These are phyloP conservation scores for Eustalomyia histrio DNA, from an alignment of 2,888 invertebrate species.

Conservation along the genomic window DNA sequence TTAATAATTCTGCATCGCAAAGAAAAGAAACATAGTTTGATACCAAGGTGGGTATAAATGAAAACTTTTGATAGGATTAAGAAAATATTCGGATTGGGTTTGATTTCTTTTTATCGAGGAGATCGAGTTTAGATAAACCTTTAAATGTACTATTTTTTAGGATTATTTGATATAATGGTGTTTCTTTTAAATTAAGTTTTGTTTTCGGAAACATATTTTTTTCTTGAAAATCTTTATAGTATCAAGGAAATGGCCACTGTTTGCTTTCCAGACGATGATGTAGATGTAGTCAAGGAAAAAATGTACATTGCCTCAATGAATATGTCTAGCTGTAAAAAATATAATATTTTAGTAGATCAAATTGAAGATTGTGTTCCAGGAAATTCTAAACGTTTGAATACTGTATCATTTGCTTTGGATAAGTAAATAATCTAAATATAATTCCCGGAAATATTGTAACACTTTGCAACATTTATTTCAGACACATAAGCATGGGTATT, in stretches of 20 bases:
- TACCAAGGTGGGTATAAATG: constrained; percentile 66
- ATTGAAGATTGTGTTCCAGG: constrained; percentile 70
- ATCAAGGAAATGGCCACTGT: constrained; percentile 68
- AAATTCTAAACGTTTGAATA: constrained; percentile 66
- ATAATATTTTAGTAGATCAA: constrained; percentile 80
- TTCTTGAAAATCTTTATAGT: constrained; percentile 41
- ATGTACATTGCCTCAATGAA: constrained; percentile 79
- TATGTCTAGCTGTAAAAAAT: constrained; percentile 73
- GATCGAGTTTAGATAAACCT: no score
- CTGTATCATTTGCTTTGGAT: constrained; percentile 73
- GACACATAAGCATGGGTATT: constrained; percentile 86
- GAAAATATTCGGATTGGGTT: no score
- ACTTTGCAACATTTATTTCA: constrained; percentile 31
- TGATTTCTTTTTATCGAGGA: no score
- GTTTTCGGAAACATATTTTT: neutral
- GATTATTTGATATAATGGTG: no score
- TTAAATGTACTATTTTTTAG: no score
- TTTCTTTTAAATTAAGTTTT: no score
- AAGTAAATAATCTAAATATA: constrained; percentile 66
- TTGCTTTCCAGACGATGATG: constrained; percentile 79
- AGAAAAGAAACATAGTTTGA: constrained; percentile 67
- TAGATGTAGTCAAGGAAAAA: constrained; percentile 82
- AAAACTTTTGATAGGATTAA: neutral
- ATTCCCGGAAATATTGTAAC: no score
- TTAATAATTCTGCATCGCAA: constrained; percentile 70